phyloP scores from a whole-genome alignment of 2,113 vertebrate species.

The Zosterops borbonicus region DNA sequence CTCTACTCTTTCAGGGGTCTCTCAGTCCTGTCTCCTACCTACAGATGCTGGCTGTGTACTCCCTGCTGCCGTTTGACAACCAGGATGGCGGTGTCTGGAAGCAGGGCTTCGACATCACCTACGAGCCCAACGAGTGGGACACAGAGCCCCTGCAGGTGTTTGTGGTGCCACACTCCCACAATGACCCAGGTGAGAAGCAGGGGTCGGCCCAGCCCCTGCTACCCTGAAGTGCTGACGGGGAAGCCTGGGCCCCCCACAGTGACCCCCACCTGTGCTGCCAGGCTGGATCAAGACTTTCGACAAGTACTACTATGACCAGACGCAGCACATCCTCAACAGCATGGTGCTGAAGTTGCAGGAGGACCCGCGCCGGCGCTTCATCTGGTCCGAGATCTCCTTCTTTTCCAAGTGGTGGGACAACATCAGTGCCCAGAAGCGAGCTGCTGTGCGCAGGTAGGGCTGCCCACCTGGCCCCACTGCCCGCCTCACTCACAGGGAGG shows the following conservation, averaged over 20 bases:
- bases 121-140: conserved; percentile 89
- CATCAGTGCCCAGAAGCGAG: conserved; percentile 84
- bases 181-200: conserved; percentile 89
- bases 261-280: conserved; percentile 20
- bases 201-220: neutral
- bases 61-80: conserved; percentile 91
- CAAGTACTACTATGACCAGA: conserved; percentile 96
- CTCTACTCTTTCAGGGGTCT: neutral
- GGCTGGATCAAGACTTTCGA: conserved; percentile 99
- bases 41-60: conserved; percentile 91
- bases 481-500: no score
- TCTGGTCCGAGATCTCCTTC: conserved; percentile 97
- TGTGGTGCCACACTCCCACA: conserved; percentile 96
- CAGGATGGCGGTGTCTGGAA: conserved; percentile 96
- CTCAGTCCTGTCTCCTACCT: neutral
- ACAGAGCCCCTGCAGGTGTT: conserved; percentile 88
- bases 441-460: conserved; percentile 83
- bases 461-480: neutral
- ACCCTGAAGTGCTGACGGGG: rapidly evolving
- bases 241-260: rapidly evolving
- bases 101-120: conserved; percentile 96
- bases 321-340: conserved; percentile 96
- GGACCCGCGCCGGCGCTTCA: conserved; percentile 91
- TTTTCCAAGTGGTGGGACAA: conserved; percentile 98
- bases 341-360: conserved; percentile 94